Evolutionary conservation across 2,888 invertebrate species (phyloP).

Genomic region (Heliothis peltigera): DNA sequence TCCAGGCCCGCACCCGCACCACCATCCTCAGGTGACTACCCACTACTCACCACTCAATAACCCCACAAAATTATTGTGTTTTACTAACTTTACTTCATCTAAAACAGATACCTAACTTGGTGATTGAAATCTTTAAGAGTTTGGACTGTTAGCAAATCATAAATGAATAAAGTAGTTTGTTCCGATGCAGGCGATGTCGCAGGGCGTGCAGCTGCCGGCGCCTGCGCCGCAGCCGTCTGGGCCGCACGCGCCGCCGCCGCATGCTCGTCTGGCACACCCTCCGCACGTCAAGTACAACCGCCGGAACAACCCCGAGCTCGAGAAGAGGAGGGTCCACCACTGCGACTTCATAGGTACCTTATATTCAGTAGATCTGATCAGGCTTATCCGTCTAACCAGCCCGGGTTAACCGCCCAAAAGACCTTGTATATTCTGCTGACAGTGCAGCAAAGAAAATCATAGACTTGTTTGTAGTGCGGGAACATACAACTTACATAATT

Average conservation of each 20-base stretch:
- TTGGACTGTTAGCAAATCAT: slow-evolving; percentile 19
- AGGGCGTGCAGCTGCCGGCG: slow-evolving; percentile 71
- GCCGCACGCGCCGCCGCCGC: slow-evolving; percentile 67
- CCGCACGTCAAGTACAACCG: slow-evolving; percentile 94
- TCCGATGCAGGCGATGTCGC: slow-evolving; percentile 71
- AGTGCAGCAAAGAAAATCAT: too few species aligned
- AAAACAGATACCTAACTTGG: too few species aligned
- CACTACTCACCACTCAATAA: slow-evolving; percentile 2
- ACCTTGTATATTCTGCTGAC: too few species aligned
- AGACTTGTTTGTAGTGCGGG: too few species aligned
- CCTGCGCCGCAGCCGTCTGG: slow-evolving; percentile 64
- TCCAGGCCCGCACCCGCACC: slow-evolving; percentile 74
- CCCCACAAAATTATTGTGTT: too few species aligned
- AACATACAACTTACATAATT: too few species aligned
- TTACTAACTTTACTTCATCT: too few species aligned
- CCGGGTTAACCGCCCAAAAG: too few species aligned
- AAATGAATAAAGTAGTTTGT: slow-evolving; percentile 51
- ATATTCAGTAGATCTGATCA: background rate
- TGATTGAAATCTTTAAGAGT: background rate
- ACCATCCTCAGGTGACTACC: slow-evolving; percentile 75
- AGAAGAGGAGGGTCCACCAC: slow-evolving; percentile 98
- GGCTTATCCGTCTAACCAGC: too few species aligned
- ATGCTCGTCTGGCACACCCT: slow-evolving; percentile 79
- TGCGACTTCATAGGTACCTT: slow-evolving; percentile 96
- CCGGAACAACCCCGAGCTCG: slow-evolving; percentile 98